phyloP scores from a whole-genome alignment of 2,113 vertebrate species.

The Chroicocephalus ridibundus region DNA sequence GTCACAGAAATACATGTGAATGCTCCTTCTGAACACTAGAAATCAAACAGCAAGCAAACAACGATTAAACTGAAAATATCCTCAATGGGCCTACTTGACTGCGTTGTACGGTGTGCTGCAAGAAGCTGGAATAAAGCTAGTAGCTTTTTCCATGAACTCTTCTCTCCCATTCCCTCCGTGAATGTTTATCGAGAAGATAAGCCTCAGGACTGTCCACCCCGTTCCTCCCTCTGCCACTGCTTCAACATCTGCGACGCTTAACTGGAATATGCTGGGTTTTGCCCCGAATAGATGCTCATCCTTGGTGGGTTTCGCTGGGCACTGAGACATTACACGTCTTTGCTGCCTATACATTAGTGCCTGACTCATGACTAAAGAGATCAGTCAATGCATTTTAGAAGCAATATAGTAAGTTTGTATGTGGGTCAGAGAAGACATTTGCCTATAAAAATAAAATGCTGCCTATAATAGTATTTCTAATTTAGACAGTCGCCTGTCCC shows the following conservation, averaged over 20 bases:
- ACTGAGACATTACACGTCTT: neutral
- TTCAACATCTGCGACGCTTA: accelerated
- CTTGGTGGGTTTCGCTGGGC: neutral
- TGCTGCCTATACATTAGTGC: accelerated
- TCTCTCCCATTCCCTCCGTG: neutral
- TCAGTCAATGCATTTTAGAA: neutral
- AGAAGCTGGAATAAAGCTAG: neutral
- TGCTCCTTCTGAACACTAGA: neutral
- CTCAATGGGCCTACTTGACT: neutral
- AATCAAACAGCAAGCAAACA: neutral
- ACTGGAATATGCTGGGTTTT: accelerated
- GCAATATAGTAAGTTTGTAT: neutral
- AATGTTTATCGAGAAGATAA: neutral
- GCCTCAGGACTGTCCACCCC: too few relatives aligned
- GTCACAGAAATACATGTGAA: neutral
- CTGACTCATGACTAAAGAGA: neutral
- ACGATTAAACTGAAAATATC: neutral
- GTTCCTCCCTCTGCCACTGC: neutral
- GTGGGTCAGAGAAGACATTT: neutral
- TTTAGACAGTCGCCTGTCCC: neutral
- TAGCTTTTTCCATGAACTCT: neutral
- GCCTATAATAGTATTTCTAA: neutral
- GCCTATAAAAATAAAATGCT: neutral
- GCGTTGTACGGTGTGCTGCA: accelerated
- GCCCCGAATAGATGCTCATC: neutral